These are phyloP conservation scores for Coleophora deauratella DNA, from an alignment of 2,888 invertebrate species.

Conservation along the genomic window DNA sequence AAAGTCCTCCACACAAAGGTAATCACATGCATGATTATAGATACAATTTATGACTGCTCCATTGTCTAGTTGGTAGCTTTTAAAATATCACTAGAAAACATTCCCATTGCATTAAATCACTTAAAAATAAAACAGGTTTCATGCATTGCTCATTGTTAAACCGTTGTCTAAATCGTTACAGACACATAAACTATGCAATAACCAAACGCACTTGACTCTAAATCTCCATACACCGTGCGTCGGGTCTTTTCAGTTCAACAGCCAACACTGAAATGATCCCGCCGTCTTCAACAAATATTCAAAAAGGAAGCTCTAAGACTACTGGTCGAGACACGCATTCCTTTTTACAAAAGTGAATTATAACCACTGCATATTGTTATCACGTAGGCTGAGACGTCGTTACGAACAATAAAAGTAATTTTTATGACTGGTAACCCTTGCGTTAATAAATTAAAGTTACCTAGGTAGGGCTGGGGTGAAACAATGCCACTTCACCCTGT, in stretches of 20 bases:
- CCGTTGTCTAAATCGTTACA: conserved; percentile 54
- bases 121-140: conserved; percentile 52
- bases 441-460: conserved; percentile 71
- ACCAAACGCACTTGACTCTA: conserved; percentile 62
- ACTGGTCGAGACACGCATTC: conserved; percentile 23
- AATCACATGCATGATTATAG: conserved; percentile 2
- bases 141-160: conserved; percentile 26
- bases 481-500: conserved; percentile 65
- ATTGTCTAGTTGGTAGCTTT: conserved; percentile 49
- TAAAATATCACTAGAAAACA: conserved; percentile 47
- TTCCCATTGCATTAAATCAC: conserved; percentile 66
- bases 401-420: conserved; percentile 73
- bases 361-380: conserved; percentile 59
- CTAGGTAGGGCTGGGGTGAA: conserved; percentile 47
- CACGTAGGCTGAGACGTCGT: conserved; percentile 72
- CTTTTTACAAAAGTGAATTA: conserved; percentile 52
- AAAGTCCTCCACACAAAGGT: background rate
- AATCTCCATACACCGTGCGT: conserved; percentile 46
- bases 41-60: conserved; percentile 39
- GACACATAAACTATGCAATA: conserved; percentile 49
- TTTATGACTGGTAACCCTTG: conserved; percentile 68
- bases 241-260: conserved; percentile 22
- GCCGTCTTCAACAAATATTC: too few relatives aligned
- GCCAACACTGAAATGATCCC: conserved; percentile 20
- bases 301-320: conserved; percentile 22